phyloP scores from a whole-genome alignment of 2,797 vertebrate species.

The Sebastes variabilis region DNA sequence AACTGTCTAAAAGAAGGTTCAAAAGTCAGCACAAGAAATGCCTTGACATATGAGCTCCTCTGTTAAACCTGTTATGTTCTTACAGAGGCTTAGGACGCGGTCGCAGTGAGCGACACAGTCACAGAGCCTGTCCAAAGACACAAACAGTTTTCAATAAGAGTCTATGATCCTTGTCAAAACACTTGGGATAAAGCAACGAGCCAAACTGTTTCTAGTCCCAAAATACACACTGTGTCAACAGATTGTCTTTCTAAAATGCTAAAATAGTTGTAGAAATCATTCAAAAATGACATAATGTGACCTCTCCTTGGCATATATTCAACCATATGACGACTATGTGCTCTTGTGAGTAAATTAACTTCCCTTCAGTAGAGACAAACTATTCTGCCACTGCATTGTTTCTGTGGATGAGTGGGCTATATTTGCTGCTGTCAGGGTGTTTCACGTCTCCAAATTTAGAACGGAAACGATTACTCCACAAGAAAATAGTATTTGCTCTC shows the following conservation, averaged over 20 bases:
- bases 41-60: slow-evolving; percentile 76
- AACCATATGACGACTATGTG: not conserved
- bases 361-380: slow-evolving; percentile 22
- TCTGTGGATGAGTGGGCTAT: slow-evolving; percentile 69
- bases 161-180: slow-evolving; percentile 57
- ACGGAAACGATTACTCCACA: slow-evolving; percentile 77
- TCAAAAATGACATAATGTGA: not conserved
- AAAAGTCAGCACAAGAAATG: slow-evolving; percentile 54
- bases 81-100: slow-evolving; percentile 73
- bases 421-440: slow-evolving; percentile 68
- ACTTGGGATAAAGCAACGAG: slow-evolving; percentile 25
- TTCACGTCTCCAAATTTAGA: slow-evolving; percentile 80
- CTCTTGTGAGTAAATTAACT: slow-evolving; percentile 27
- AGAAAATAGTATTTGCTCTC: slow-evolving; percentile 83
- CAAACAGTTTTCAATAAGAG: slow-evolving; percentile 54
- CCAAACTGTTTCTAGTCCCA: slow-evolving; percentile 28
- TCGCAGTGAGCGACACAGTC: slow-evolving; percentile 32
- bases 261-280: not conserved
- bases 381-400: slow-evolving; percentile 52
- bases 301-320: not conserved
- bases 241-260: not conserved
- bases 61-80: slow-evolving; percentile 85
- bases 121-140: slow-evolving; percentile 48
- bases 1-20: slow-evolving; percentile 37
- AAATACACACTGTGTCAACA: slow-evolving; percentile 4